Conservation (phyloP, 2,888 invertebrate genomes). For the Agriopis marginaria region DNA sequence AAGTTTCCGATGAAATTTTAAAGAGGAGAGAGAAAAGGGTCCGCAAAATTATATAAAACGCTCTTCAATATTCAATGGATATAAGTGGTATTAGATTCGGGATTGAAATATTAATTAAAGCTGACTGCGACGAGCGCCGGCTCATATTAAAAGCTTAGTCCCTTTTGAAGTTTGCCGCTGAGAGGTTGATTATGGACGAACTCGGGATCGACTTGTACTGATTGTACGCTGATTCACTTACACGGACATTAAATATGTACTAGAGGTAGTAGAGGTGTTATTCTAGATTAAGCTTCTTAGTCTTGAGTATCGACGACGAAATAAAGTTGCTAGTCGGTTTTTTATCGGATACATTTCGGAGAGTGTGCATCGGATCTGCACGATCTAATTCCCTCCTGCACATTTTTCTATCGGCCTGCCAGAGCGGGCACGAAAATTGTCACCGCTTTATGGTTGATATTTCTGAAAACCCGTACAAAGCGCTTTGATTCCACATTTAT, state of each 20-base stretch:
- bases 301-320: too few species aligned
- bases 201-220: background rate
- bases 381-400: too few species aligned
- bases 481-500: too few species aligned
- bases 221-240: slow-evolving; percentile 5
- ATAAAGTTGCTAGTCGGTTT: too few species aligned
- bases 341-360: too few species aligned
- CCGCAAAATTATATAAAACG: slow-evolving; percentile 49
- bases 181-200: slow-evolving; percentile 18
- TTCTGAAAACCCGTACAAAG: too few species aligned
- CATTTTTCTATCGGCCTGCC: too few species aligned
- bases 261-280: background rate
- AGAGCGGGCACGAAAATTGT: too few species aligned
- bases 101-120: slow-evolving; percentile 44
- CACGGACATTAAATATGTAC: background rate
- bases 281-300: too few species aligned
- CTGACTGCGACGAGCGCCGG: slow-evolving; percentile 31
- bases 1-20: slow-evolving; percentile 55
- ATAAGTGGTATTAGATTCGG: slow-evolving; percentile 47
- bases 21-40: slow-evolving; percentile 49
- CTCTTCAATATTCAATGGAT: slow-evolving; percentile 47
- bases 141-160: slow-evolving; percentile 20
- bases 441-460: too few species aligned
- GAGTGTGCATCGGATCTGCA: too few species aligned
- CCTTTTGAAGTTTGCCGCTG: slow-evolving; percentile 13